Evolutionary conservation across 1,140 invertebrate species (phyloP).

Genomic region (Caerostris extrusa): DNA sequence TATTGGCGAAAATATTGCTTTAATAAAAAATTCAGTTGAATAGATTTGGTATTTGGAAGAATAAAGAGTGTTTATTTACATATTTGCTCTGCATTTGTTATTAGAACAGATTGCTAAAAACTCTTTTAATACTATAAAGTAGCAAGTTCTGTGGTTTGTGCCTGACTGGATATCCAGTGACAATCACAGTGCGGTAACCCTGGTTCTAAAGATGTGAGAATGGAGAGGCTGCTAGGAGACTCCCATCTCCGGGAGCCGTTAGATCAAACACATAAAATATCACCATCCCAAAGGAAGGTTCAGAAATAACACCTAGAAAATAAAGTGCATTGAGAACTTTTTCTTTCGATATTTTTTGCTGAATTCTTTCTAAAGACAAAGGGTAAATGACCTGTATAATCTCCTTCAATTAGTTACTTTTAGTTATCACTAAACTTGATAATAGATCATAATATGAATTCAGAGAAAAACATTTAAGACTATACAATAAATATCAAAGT

Average conservation of each 20-base stretch:
- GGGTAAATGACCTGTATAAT: not conserved
- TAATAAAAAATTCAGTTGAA: too few relatives aligned
- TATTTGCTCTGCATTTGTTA: too few relatives aligned
- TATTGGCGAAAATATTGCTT: too few relatives aligned
- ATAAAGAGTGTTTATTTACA: too few relatives aligned
- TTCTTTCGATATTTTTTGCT: not conserved
- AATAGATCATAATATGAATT: too few relatives aligned
- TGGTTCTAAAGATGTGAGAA: conserved; percentile 28
- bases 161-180: not conserved
- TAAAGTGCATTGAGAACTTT: not conserved
- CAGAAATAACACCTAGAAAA: not conserved
- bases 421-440: too few relatives aligned
- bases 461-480: too few relatives aligned
- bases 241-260: conserved; percentile 21
- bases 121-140: not conserved
- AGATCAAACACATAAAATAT: conserved; percentile 36
- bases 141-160: not conserved
- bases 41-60: too few relatives aligned
- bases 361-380: not conserved
- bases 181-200: not conserved
- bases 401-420: too few relatives aligned
- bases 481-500: too few relatives aligned
- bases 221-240: not conserved
- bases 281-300: not conserved
- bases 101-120: too few relatives aligned